phyloP scores from a whole-genome alignment of 2,113 vertebrate species.

The Brienomyrus longianalis region DNA sequence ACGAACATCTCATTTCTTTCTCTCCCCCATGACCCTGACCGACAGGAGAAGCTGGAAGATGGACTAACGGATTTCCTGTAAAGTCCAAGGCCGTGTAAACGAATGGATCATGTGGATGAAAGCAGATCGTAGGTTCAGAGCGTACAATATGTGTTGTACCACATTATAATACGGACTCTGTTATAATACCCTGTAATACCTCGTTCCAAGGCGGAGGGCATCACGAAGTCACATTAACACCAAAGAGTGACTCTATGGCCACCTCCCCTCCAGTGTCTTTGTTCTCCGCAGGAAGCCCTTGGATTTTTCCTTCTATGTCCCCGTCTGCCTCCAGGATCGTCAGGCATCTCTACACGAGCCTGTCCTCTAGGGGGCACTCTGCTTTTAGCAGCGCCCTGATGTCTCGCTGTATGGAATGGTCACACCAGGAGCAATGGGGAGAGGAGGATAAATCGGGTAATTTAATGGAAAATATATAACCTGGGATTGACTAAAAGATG shows the following conservation, averaged over 20 bases:
- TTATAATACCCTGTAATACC: background rate
- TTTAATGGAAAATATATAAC: background rate
- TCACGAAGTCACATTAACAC: background rate
- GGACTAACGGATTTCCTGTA: background rate
- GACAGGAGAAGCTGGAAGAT: background rate
- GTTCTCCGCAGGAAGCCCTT: background rate
- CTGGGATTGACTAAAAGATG: background rate
- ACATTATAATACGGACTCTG: background rate
- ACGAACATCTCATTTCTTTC: background rate
- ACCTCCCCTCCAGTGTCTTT: background rate
- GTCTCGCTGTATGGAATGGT: background rate
- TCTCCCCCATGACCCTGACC: background rate
- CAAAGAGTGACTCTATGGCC: background rate
- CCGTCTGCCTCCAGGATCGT: background rate
- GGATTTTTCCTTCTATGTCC: background rate
- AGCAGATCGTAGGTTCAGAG: background rate
- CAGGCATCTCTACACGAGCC: background rate
- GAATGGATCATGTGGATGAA: background rate
- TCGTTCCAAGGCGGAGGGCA: background rate
- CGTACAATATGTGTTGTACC: background rate
- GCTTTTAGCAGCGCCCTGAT: background rate
- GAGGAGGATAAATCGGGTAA: background rate
- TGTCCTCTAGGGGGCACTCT: background rate
- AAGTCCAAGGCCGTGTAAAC: background rate
- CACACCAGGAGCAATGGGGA: background rate